These are phyloP conservation scores for Denticeps clupeoides DNA, from an alignment of 2,797 vertebrate genomes.

Conservation along the genomic window DNA sequence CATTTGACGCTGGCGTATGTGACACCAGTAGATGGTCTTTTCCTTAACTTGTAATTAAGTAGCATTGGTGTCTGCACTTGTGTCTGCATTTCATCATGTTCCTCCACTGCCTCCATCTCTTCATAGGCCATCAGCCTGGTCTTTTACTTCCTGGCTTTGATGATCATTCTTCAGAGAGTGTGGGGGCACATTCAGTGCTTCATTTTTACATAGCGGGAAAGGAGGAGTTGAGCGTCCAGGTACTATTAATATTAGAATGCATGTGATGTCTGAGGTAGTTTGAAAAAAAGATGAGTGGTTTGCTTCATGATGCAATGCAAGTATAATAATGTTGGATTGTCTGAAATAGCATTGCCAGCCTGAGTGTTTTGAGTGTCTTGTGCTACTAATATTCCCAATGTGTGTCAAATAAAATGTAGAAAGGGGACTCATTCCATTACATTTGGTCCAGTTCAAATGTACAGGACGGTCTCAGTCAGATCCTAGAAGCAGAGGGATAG, in stretches of 20 bases:
- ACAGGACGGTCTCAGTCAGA: too few relatives aligned
- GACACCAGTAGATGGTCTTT: background rate
- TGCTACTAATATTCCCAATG: too few relatives aligned
- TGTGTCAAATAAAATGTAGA: too few relatives aligned
- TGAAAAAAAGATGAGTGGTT: too few relatives aligned
- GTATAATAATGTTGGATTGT: too few relatives aligned
- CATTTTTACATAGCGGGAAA: conserved; percentile 43
- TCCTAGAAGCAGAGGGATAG: background rate
- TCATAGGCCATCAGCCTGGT: conserved; percentile 53
- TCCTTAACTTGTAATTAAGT: background rate
- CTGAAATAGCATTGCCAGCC: too few relatives aligned
- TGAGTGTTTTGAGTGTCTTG: too few relatives aligned
- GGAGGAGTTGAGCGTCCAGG: conserved; percentile 19
- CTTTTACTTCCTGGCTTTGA: conserved; percentile 59
- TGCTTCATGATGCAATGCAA: too few relatives aligned
- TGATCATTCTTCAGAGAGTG: conserved; percentile 58
- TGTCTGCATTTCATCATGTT: conserved; percentile 16
- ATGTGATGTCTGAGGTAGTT: background rate
- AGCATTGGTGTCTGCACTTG: background rate
- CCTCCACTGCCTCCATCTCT: conserved; percentile 24
- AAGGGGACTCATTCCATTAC: too few relatives aligned
- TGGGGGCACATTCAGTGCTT: conserved; percentile 56
- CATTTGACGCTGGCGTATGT: background rate
- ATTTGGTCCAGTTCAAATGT: too few relatives aligned
- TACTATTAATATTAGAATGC: conserved; percentile 11